Evolutionary conservation across 2,888 invertebrate genomes (phyloP).

Genomic region (Lasius platythorax): DNA sequence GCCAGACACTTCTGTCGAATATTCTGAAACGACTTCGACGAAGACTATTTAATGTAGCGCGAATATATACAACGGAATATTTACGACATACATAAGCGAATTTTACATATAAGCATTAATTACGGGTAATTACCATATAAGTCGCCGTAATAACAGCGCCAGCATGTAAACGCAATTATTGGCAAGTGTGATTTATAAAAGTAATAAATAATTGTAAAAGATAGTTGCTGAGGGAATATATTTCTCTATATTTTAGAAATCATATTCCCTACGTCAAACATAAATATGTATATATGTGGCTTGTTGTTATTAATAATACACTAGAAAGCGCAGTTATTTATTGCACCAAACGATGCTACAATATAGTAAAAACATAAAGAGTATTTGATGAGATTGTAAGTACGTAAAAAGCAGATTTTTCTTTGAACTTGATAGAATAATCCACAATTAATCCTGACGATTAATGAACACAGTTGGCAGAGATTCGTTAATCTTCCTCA

Average conservation of each 20-base stretch:
- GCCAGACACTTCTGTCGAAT: slow-evolving; percentile 23
- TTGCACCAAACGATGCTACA: background rate
- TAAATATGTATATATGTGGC: background rate
- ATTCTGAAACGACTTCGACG: slow-evolving; percentile 19
- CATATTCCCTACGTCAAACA: background rate
- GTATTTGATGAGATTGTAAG: slow-evolving; percentile 3
- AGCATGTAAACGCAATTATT: slow-evolving; percentile 21
- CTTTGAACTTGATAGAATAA: background rate
- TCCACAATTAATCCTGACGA: slow-evolving; percentile 41
- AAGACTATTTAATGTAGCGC: slow-evolving; percentile 11
- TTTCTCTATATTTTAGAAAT: background rate
- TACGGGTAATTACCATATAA: slow-evolving; percentile 38
- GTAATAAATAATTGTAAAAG: slow-evolving; percentile 14
- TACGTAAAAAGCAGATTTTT: background rate
- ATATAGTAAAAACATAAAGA: background rate
- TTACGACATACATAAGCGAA: slow-evolving; percentile 38
- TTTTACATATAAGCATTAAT: slow-evolving; percentile 38
- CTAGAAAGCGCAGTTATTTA: background rate
- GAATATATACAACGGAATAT: slow-evolving; percentile 23
- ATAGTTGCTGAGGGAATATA: background rate
- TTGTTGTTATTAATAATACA: background rate
- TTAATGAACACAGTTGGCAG: slow-evolving; percentile 47
- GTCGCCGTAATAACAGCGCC: background rate
- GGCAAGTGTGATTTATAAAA: slow-evolving; percentile 13
- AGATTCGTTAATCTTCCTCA: slow-evolving; percentile 1